Conservation (phyloP, 2,797 vertebrate species). For the Pipistrellus kuhlii region DNA sequence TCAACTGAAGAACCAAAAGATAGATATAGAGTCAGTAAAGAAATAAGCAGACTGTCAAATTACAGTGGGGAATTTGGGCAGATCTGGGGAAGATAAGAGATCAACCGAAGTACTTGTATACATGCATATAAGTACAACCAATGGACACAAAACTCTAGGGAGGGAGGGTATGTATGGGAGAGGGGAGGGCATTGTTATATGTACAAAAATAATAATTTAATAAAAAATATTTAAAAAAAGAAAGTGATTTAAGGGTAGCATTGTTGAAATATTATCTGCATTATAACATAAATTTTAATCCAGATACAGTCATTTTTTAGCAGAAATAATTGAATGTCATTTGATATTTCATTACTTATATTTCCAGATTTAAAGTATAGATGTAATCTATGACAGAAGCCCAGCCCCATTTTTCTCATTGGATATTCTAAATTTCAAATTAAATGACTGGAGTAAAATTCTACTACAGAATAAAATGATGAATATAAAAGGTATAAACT, state of each 20-base stretch:
- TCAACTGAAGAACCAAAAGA: no score
- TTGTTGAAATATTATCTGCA: not conserved
- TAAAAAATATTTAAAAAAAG: no score
- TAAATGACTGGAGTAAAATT: conserved; percentile 15
- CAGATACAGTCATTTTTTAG: not conserved
- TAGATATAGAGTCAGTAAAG: no score
- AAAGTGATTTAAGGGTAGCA: not conserved
- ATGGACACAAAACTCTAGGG: no score
- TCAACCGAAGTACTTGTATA: no score
- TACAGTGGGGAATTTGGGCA: no score
- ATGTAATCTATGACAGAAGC: not conserved
- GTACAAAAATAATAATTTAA: no score
- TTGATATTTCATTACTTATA: not conserved
- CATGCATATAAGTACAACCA: no score
- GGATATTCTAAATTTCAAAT: not conserved
- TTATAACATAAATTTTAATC: conserved; percentile 7
- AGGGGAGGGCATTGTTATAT: no score
- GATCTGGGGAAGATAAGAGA: no score
- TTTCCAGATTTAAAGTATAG: conserved; percentile 39
- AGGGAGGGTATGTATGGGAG: no score
- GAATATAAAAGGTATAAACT: not conserved
- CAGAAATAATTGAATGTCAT: not conserved
- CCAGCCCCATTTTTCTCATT: not conserved
- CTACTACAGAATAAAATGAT: not conserved
- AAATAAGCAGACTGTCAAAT: no score